phyloP scores from a whole-genome alignment of 2,113 vertebrate genomes.

The Paralichthys olivaceus region DNA sequence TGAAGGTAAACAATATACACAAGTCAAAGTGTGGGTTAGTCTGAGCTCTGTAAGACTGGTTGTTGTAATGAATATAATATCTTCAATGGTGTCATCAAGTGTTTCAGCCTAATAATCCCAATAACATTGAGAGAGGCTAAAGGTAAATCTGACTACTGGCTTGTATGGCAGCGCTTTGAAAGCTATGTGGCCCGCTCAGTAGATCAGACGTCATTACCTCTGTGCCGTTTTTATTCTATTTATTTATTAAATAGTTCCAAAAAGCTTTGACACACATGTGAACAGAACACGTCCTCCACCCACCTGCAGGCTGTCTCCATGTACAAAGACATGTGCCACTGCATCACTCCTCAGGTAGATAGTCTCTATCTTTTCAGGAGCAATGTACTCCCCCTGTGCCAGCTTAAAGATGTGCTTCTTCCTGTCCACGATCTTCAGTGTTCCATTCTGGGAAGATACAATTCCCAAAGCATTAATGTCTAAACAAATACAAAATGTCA shows the following conservation, averaged over 20 bases:
- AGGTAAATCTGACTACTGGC: no score
- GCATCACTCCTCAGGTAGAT: conserved; percentile 90
- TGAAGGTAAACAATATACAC: conserved; percentile 53
- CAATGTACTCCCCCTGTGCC: conserved; percentile 97
- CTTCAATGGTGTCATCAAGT: no score
- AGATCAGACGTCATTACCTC: no score
- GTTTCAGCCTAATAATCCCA: no score
- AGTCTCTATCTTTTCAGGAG: conserved; percentile 97
- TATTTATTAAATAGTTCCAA: no score
- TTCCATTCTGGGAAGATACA: conserved; percentile 88
- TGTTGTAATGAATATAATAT: no score
- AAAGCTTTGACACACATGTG: not conserved
- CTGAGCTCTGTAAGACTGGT: no score
- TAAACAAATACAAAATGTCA: not conserved
- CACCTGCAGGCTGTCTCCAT: conserved; percentile 97
- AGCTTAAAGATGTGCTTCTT: conserved; percentile 99
- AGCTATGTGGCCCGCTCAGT: no score
- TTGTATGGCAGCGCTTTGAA: no score
- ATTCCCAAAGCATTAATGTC: not conserved
- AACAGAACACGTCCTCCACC: conserved; percentile 1
- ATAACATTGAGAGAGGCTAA: no score
- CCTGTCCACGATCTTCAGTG: conserved; percentile 95
- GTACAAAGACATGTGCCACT: conserved; percentile 90
- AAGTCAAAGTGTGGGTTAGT: not conserved
- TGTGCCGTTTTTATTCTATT: no score